These are phyloP conservation scores for Prionace glauca DNA, from an alignment of 2,797 vertebrate genomes.

Conservation along the genomic window DNA sequence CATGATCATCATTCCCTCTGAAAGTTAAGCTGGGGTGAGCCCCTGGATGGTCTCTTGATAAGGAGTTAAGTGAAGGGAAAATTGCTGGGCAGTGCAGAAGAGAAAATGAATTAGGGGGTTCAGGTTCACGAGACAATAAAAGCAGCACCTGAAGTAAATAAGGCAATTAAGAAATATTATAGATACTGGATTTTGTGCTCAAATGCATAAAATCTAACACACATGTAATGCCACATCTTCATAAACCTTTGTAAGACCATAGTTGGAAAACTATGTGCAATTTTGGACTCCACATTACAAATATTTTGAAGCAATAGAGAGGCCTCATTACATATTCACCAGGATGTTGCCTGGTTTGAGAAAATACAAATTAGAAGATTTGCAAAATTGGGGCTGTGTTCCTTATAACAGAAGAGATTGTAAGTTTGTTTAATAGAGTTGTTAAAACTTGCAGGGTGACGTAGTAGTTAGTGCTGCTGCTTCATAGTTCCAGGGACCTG, in stretches of 20 bases:
- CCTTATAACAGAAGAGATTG: not conserved
- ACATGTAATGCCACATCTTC: not conserved
- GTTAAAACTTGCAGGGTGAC: not conserved
- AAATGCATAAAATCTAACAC: not conserved
- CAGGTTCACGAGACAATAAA: not conserved
- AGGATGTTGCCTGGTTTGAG: not conserved
- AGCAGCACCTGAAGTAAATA: not conserved
- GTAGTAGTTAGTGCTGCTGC: no score
- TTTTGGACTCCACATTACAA: not conserved
- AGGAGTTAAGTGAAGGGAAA: not conserved
- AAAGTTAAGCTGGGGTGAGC: not conserved
- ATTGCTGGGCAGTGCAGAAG: not conserved
- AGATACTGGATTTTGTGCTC: not conserved
- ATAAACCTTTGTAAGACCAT: not conserved
- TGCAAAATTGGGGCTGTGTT: not conserved
- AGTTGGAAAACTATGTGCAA: not conserved
- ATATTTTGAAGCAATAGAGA: not conserved
- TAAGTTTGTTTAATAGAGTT: not conserved
- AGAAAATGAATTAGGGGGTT: not conserved
- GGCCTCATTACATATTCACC: not conserved
- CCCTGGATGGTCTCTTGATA: no score
- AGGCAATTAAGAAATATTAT: not conserved
- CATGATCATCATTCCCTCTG: not conserved
- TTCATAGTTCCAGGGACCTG: no score
- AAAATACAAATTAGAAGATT: not conserved